Conservation (phyloP, 37 sponge, comb jelly and placozoan species). For the Bolinopsis microptera region DNA sequence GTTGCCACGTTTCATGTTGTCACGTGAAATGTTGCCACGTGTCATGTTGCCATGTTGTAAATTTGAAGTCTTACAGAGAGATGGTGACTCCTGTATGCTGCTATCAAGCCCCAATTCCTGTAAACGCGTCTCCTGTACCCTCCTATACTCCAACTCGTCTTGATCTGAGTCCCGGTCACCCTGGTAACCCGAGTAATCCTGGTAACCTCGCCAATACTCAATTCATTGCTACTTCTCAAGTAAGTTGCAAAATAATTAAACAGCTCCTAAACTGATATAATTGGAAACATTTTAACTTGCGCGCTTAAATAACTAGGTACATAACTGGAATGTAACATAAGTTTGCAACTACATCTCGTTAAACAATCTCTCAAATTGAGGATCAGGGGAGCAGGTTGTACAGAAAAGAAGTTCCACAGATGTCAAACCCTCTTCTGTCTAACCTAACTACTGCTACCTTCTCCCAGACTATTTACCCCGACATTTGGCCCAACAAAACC, state of each 20-base stretch:
- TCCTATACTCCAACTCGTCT: not conserved
- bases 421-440: too few species aligned
- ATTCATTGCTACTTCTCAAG: not conserved
- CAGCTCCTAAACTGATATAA: too few species aligned
- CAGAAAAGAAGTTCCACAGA: not conserved
- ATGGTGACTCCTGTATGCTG: not conserved
- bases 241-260: too few species aligned
- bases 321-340: too few species aligned
- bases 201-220: not conserved
- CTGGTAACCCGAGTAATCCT: not conserved
- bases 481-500: not conserved
- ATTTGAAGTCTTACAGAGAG: not conserved
- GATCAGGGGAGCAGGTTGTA: not conserved
- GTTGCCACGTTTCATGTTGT: too few species aligned
- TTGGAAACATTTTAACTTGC: too few species aligned
- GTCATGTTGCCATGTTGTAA: too few species aligned
- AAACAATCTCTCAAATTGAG: not conserved
- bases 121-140: not conserved
- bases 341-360: too few species aligned
- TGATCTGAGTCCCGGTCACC: not conserved
- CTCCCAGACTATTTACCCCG: not conserved
- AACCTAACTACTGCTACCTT: not conserved
- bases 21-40: too few species aligned
- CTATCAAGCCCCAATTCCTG: not conserved
- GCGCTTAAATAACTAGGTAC: too few species aligned